Evolutionary conservation across 2,113 vertebrate species (phyloP), one percentile per base, ranked within the genome.

Genomic region (Rhombomys opimus): DNA sequence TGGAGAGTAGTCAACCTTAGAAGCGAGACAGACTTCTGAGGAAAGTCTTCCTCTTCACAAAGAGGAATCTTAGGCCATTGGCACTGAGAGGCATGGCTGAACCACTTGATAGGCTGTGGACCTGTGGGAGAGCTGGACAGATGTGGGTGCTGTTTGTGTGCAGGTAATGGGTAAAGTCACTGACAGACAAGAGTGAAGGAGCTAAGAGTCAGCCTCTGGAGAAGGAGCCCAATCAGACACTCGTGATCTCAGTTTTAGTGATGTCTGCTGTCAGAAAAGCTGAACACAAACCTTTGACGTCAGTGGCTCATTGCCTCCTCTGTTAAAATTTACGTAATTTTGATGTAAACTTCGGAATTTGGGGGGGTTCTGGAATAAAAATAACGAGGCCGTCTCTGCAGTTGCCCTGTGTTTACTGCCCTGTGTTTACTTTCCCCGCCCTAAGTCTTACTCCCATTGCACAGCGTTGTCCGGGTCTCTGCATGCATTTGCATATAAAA

Each of bases 371-470:
- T 13, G 1, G 87, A 61, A 61, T 25, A 0, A 25, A 78, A 65
- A 25, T 46, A 3, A 14, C 23, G 54, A 0, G 4, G 4, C 52
- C 12, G 2, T 1, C 52, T 85, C 15, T 35, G 65, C 22, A 1
- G 9, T 46, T 68, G 41, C 8, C 59, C 20, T 20, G 35, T 57
- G 5, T n/a, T 25, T 0, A 0, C 23, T 14, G 41, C 8, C 59
- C 20, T 20, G 35, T 57, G 5, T n/a, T 25, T 0, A 0, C 23
- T 14, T 5, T 38, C 59, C n/a, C 2, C 0, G 9, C 8, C 76
- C 68, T 8, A 0, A 14, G 32, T 12, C 25, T 32, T 0, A 1
- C 2, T 5, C 6, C 5, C 27, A 1, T 1, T 4, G 1, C 1
- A 18, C 67, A 32, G 8, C 41, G 41, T 59, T 73, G 13, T 25